Evolutionary conservation across 2,113 vertebrate genomes (phyloP), one percentile per base, ranked within the genome.

Genomic region (Gymnarchus niloticus): DNA sequence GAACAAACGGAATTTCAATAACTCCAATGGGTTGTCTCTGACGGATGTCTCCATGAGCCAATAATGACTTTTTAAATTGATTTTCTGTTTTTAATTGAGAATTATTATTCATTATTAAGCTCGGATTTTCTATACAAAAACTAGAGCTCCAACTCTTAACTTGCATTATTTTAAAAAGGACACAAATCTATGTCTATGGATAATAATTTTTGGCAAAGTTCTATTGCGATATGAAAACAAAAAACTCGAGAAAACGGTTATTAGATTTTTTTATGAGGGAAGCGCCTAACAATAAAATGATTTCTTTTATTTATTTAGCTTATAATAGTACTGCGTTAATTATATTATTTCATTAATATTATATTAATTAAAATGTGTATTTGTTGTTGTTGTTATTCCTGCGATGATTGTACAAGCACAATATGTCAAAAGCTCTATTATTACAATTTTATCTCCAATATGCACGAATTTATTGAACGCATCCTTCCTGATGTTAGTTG

Each of bases 61-160:
- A 78, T 78, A 46, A 78, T 78, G 37, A 78, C 76, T 78, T 78
- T 78, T 48, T 46, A 78, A 6, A 54, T 78, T n/a, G 76, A 78
- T 48, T 78, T 78, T 78, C 37, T 78, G 76, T 78, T 78, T 78
- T 78, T 46, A 78, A 78, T 78, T 78, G 41, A 46, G 44, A 78
- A 78, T 78, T 48, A 78, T 78, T 21, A 48, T 78, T 4, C 21
- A n/a, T 78, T 46, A 48, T 48, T 48, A 46, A 48, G 37, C 8
- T 41, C 33, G 41, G 28, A 33, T 19, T 73, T 73, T 73, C 65
- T 37, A 12, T 73, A 41, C 65, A 19, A 65, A 65, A 65, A 69
- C 17, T 78, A 48, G 21, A 78, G 76, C 23, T 48, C 76, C 44
- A 78, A 78, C 19, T 73, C 41, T 41, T 69, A 69, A 69, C 28